phyloP scores from a whole-genome alignment of 2,888 invertebrate genomes.

The Hesperia comma region DNA sequence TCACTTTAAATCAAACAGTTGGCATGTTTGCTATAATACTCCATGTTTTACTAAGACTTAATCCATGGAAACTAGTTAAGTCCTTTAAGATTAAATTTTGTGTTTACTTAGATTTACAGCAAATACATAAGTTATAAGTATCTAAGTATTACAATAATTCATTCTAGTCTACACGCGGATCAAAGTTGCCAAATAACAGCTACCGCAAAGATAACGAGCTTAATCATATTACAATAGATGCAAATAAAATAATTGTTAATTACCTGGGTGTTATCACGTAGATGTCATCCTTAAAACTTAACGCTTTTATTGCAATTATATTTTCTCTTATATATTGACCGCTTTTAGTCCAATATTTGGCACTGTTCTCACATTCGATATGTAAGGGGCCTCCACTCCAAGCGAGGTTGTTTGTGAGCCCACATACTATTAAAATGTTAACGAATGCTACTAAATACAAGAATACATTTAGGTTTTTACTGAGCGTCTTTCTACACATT shows the following conservation, averaged over 20 bases:
- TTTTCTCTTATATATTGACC: conserved; percentile 83
- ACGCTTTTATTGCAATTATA: conserved; percentile 84
- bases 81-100: no score
- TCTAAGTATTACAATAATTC: no score
- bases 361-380: conserved; percentile 75
- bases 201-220: no score
- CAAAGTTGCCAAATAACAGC: no score
- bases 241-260: neutral
- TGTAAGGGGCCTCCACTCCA: conserved; percentile 75
- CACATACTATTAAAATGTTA: conserved; percentile 1
- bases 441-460: conserved; percentile 2
- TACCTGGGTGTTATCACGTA: conserved; percentile 85
- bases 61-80: no score
- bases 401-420: conserved; percentile 61
- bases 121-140: no score
- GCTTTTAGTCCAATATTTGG: conserved; percentile 76
- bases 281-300: conserved; percentile 81
- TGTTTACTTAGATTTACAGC: no score
- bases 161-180: no score
- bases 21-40: no score
- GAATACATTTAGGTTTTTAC: neutral
- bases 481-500: neutral
- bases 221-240: no score
- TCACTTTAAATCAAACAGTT: no score
- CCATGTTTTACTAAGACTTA: no score